These are phyloP conservation scores for Microchrysa polita DNA, from an alignment of 2,888 invertebrate genomes.

Conservation along the genomic window DNA sequence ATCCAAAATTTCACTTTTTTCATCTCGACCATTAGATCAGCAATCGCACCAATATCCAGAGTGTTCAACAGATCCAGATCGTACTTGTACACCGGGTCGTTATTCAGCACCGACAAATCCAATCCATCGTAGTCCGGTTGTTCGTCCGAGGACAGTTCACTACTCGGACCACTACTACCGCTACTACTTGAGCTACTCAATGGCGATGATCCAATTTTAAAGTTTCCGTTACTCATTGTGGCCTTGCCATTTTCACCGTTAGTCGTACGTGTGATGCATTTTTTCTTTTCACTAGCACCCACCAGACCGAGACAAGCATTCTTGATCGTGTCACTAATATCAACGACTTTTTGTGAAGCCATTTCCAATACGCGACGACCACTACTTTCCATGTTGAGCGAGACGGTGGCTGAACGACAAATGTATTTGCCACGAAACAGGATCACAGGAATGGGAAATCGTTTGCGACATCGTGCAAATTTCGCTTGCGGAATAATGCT, in stretches of 20 bases:
- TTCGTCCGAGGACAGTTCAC: constrained; percentile 16
- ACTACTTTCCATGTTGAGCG: constrained; percentile 78
- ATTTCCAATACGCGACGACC: constrained; percentile 65
- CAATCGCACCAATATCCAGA: constrained; percentile 76
- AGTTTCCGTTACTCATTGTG: not conserved
- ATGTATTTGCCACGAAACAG: constrained; percentile 77
- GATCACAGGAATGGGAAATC: constrained; percentile 82
- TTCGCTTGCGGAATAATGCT: constrained; percentile 74
- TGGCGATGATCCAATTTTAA: not conserved
- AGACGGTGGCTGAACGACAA: constrained; percentile 79
- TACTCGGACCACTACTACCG: not conserved
- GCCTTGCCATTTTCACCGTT: not conserved
- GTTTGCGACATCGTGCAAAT: constrained; percentile 77
- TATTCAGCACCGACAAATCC: constrained; percentile 18
- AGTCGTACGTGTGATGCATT: not conserved
- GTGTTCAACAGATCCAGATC: constrained; percentile 77
- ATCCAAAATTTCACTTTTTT: constrained; percentile 83
- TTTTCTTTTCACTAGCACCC: not conserved
- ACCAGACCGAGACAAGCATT: constrained; percentile 14
- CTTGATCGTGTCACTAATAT: constrained; percentile 21
- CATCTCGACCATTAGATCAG: constrained; percentile 86
- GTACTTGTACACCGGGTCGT: constrained; percentile 70
- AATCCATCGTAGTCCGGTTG: constrained; percentile 1
- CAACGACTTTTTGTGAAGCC: constrained; percentile 15
- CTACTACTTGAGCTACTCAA: not conserved